These are phyloP conservation scores for Oriolus oriolus DNA, from an alignment of 2,113 vertebrate genomes.

Conservation along the genomic window DNA sequence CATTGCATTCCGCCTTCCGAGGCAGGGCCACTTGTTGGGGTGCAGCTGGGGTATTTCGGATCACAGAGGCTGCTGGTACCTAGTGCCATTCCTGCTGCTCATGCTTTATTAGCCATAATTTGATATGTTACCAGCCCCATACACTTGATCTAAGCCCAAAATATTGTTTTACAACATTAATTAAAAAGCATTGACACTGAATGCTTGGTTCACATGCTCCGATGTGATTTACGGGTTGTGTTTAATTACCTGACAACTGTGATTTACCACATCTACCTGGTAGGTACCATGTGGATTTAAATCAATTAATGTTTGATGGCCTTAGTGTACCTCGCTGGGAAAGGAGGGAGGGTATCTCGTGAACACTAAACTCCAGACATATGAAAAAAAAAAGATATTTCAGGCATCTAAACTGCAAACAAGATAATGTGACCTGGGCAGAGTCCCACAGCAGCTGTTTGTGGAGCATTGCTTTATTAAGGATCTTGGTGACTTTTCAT, in stretches of 20 bases:
- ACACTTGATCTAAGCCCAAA: not conserved
- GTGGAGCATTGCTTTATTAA: not conserved
- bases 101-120: conserved; percentile 23
- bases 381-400: not conserved
- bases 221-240: not conserved
- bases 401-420: conserved; percentile 52
- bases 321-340: not conserved
- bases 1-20: not conserved
- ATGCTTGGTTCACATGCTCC: not conserved
- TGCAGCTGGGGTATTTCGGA: not conserved
- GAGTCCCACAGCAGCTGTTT: conserved; percentile 35
- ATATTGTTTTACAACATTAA: conserved; percentile 46
- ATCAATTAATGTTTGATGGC: not conserved
- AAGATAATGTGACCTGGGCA: conserved; percentile 54
- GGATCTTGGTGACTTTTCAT: not conserved
- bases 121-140: not conserved
- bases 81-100: not conserved
- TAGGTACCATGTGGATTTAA: not conserved
- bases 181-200: not conserved
- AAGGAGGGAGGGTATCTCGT: not conserved
- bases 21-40: not conserved
- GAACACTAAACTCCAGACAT: not conserved
- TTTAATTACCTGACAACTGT: not conserved
- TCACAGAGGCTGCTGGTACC: not conserved
- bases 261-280: conserved; percentile 41